These are phyloP conservation scores for Origma solitaria DNA, from an alignment of 2,113 vertebrate species.

Conservation along the genomic window DNA sequence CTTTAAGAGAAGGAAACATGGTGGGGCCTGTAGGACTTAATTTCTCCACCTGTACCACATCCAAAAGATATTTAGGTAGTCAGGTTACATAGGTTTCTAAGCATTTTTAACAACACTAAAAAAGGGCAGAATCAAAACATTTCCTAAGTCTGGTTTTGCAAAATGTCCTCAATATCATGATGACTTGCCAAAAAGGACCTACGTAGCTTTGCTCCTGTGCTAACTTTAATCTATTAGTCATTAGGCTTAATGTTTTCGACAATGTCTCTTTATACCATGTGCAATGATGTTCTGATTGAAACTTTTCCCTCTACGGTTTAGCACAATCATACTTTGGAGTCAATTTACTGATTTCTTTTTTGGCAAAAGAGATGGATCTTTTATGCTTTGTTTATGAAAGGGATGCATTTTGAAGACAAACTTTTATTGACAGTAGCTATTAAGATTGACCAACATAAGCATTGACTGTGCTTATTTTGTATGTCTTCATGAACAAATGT, in stretches of 20 bases:
- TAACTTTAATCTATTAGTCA: background rate
- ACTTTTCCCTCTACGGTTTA: background rate
- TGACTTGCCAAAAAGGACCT: background rate
- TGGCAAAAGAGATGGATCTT: background rate
- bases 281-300: background rate
- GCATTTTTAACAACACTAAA: background rate
- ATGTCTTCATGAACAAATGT: background rate
- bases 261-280: background rate
- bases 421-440: background rate
- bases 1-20: background rate
- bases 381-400: background rate
- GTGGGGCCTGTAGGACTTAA: background rate
- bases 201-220: background rate
- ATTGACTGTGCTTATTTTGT: background rate
- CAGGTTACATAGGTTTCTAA: background rate
- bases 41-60: background rate
- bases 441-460: background rate
- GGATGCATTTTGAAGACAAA: background rate
- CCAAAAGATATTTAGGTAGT: background rate
- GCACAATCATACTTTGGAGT: background rate
- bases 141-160: background rate
- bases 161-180: background rate
- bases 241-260: background rate
- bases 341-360: background rate
- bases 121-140: background rate